Evolutionary conservation across 2,888 invertebrate species (phyloP).

Genomic region (Thereva nobilitata): DNA sequence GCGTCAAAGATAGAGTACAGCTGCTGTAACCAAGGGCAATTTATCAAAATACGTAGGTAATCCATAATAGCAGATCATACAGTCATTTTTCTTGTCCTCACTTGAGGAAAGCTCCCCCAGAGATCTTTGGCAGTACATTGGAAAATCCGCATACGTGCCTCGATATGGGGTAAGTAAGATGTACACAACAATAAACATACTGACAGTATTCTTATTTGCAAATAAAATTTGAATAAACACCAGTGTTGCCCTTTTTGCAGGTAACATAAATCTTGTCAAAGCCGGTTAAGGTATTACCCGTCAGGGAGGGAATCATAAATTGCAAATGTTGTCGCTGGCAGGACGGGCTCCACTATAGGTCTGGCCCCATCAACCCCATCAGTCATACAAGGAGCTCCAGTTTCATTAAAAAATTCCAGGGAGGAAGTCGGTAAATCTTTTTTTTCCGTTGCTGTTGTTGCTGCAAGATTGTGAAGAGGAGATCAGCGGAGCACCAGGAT

Average conservation of each 20-base stretch:
- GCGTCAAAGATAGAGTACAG: no score
- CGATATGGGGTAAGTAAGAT: slow-evolving; percentile 26
- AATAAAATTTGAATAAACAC: slow-evolving; percentile 32
- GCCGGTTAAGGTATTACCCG: slow-evolving; percentile 32
- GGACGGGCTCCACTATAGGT: slow-evolving; percentile 6
- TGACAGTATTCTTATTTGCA: slow-evolving; percentile 6
- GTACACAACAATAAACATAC: not conserved
- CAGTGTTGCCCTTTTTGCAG: slow-evolving; percentile 24
- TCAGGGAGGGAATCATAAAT: slow-evolving; percentile 23
- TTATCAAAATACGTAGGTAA: slow-evolving; percentile 27
- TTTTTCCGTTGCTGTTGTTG: no score
- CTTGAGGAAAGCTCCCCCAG: slow-evolving; percentile 6
- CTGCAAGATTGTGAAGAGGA: slow-evolving; percentile 22
- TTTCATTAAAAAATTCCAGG: slow-evolving; percentile 30
- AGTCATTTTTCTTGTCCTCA: slow-evolving; percentile 32
- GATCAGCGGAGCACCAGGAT: slow-evolving; percentile 7
- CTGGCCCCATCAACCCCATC: no score
- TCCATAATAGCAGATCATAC: slow-evolving; percentile 28
- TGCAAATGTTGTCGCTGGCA: slow-evolving; percentile 29
- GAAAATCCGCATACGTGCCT: slow-evolving; percentile 29
- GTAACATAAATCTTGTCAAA: slow-evolving; percentile 29
- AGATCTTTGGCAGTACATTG: slow-evolving; percentile 18
- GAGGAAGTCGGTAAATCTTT: slow-evolving; percentile 26
- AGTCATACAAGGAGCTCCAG: slow-evolving; percentile 19
- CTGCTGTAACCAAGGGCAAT: slow-evolving; percentile 22